phyloP scores from a whole-genome alignment of 2,888 invertebrate species.

The Rhyacophila evoluta region DNA sequence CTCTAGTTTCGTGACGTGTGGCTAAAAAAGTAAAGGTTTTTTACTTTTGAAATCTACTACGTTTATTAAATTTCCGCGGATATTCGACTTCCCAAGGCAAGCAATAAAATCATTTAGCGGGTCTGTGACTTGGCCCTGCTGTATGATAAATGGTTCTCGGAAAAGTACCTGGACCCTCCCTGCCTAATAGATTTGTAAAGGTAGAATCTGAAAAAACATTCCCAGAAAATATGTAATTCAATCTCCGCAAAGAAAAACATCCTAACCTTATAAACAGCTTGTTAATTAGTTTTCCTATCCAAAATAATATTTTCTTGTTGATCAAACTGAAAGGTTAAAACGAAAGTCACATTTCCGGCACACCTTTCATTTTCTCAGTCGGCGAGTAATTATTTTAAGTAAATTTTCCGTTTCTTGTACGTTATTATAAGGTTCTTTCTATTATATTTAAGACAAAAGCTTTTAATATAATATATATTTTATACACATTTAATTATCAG shows the following conservation, averaged over 20 bases:
- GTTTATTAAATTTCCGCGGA: too few relatives aligned
- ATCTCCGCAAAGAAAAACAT: constrained; percentile 19
- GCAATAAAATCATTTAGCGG: too few relatives aligned
- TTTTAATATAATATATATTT: too few relatives aligned
- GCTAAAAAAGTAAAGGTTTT: too few relatives aligned
- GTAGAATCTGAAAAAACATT: constrained; percentile 4
- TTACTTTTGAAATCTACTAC: too few relatives aligned
- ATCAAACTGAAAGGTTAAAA: constrained; percentile 18
- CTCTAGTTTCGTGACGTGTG: too few relatives aligned
- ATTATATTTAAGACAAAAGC: neutral
- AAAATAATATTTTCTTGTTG: constrained; percentile 22
- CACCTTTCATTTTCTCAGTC: constrained; percentile 2
- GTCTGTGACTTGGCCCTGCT: too few relatives aligned
- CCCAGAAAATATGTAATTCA: neutral
- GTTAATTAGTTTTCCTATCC: constrained; percentile 14
- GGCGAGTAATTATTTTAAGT: neutral
- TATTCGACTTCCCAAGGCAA: too few relatives aligned
- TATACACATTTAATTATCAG: too few relatives aligned
- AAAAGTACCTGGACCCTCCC: neutral
- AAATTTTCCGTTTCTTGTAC: neutral
- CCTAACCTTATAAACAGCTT: constrained; percentile 19
- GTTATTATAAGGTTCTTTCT: constrained; percentile 4
- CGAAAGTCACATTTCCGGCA: constrained; percentile 13
- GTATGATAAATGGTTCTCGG: too few relatives aligned
- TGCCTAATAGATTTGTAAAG: neutral